These are phyloP conservation scores for Ischnus inquisitorius DNA, from an alignment of 2,888 invertebrate genomes.

Conservation along the genomic window DNA sequence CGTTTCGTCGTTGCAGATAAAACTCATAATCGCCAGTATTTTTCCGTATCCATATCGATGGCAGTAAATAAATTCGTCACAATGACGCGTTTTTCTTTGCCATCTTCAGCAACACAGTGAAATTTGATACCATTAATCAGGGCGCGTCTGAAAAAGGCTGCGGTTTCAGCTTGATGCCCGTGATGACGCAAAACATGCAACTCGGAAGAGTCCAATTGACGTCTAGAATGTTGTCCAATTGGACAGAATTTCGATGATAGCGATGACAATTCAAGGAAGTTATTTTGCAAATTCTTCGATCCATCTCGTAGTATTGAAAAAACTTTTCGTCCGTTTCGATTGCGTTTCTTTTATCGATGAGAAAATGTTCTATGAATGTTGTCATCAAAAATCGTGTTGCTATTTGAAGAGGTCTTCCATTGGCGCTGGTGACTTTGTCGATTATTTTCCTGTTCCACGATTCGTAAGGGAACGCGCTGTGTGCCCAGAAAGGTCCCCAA, in stretches of 20 bases:
- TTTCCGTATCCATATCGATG: neutral
- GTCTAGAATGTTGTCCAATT: neutral
- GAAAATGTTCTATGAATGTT: constrained; percentile 35
- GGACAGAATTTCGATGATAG: neutral
- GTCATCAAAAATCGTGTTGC: constrained; percentile 40
- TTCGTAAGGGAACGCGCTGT: constrained; percentile 54
- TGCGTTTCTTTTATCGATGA: neutral
- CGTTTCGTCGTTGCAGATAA: neutral
- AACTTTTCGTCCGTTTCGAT: neutral
- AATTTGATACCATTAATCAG: constrained; percentile 32
- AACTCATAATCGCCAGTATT: neutral
- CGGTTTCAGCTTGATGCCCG: neutral
- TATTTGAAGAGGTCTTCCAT: constrained; percentile 49
- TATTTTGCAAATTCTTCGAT: neutral
- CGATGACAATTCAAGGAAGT: neutral
- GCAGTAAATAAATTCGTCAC: constrained; percentile 19
- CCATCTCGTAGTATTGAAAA: constrained; percentile 13
- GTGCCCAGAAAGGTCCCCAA: constrained; percentile 58
- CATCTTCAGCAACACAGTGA: neutral
- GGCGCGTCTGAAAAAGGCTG: constrained; percentile 8
- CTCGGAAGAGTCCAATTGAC: neutral
- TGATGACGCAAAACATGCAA: neutral
- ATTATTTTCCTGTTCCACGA: constrained; percentile 59
- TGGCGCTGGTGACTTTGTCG: constrained; percentile 42
- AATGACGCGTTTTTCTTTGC: constrained; percentile 7